Evolutionary conservation across 1,140 invertebrate species (phyloP).

Genomic region (Drosophila sturtevanti): DNA sequence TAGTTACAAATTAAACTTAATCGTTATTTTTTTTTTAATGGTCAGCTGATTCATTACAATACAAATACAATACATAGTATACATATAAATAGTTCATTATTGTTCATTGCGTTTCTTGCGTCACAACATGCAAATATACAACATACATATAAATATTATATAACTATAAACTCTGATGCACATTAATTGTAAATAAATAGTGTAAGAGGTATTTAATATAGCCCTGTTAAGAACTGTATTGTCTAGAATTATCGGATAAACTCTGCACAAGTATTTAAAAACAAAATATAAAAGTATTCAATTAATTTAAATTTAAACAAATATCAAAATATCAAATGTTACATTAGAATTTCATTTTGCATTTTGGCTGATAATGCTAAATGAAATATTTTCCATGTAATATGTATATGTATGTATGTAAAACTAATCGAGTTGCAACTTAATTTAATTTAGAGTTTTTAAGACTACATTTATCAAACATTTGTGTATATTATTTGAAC

Average conservation of each 20-base stretch:
- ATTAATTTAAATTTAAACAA: slow-evolving; percentile 5
- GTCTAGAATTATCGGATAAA: too few species aligned
- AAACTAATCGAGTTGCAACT: not conserved
- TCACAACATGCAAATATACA: slow-evolving; percentile 9
- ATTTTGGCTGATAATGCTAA: slow-evolving; percentile 44
- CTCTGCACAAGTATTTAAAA: not conserved
- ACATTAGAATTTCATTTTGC: not conserved
- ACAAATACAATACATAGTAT: slow-evolving; percentile 1
- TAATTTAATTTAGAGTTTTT: not conserved
- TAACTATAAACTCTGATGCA: slow-evolving; percentile 3
- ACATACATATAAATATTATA: slow-evolving; percentile 26
- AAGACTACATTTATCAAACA: not conserved
- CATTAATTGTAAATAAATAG: slow-evolving; percentile 2
- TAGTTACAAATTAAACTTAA: slow-evolving; percentile 13
- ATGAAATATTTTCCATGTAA: slow-evolving; percentile 2
- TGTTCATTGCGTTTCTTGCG: slow-evolving; percentile 34
- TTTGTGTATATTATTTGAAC: slow-evolving; percentile 4
- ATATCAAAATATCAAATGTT: not conserved
- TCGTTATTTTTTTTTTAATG: slow-evolving; percentile 33
- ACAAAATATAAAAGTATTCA: slow-evolving; percentile 14
- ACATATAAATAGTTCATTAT: slow-evolving; percentile 22
- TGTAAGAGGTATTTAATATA: slow-evolving; percentile 24
- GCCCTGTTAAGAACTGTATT: slow-evolving; percentile 10
- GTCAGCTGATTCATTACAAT: slow-evolving; percentile 23
- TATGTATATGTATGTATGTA: too few species aligned